phyloP scores from a whole-genome alignment of 2,888 invertebrate genomes.

The Ceraclea dissimilis region DNA sequence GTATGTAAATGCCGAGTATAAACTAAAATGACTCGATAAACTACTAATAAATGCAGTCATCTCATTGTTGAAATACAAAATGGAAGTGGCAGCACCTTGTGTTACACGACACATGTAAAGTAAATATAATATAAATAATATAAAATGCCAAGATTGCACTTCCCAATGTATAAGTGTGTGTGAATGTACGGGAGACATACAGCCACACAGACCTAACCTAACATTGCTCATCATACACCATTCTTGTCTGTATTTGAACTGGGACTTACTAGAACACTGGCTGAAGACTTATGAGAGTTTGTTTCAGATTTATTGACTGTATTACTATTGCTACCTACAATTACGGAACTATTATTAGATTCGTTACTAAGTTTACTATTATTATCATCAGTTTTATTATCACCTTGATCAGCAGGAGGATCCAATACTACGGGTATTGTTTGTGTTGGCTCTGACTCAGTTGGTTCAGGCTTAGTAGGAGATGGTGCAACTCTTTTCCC shows the following conservation, averaged over 20 bases:
- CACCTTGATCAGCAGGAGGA: constrained; percentile 13
- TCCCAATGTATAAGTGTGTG: background rate
- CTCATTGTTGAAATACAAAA: too few relatives aligned
- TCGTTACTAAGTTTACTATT: constrained; percentile 1
- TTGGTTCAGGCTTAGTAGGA: background rate
- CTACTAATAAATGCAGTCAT: too few relatives aligned
- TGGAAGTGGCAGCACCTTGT: too few relatives aligned
- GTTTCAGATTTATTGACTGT: background rate
- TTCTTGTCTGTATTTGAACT: constrained; percentile 9
- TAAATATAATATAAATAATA: background rate
- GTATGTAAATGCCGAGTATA: too few relatives aligned
- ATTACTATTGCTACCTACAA: constrained; percentile 8
- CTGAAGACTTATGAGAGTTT: background rate
- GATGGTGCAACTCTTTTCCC: background rate
- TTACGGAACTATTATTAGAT: constrained; percentile 5
- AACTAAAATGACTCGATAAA: too few relatives aligned
- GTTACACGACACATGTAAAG: too few relatives aligned
- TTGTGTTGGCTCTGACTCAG: constrained; percentile 1
- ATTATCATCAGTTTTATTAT: constrained; percentile 1
- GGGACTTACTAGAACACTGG: constrained; percentile 10
- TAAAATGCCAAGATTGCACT: background rate
- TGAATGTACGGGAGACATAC: background rate
- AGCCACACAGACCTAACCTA: background rate
- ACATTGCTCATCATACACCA: constrained; percentile 12
- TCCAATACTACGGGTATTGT: background rate